Base-by-base conservation (phyloP, 35 echinoderm and acorn worm genomes). In the Amphiura filiformis region DNA sequence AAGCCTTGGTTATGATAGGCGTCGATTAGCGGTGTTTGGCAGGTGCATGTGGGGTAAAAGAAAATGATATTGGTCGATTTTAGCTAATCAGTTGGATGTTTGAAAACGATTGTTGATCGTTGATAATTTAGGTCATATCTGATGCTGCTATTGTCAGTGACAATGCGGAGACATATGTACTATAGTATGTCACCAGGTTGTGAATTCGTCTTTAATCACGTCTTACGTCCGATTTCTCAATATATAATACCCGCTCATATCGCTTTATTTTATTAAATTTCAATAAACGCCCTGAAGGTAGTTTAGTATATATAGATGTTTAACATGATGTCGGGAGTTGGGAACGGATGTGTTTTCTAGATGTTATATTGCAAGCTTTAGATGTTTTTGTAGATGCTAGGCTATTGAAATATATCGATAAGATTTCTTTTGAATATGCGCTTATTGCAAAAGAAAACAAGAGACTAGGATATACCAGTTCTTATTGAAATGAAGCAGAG, bases 1-100 rank as follows among this genome's bases (percentile, higher is more conserved):
- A 70, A 70, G 28, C 4, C 17, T 70, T 11, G 61, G 20, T 20
- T 3, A 70, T 70, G 61, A 70, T 70, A 70, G 15, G 17, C 61
- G 61, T 70, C 61, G 61, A 70, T 70, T 70, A 18, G 28, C 15
- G 61, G 61, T 18, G 26, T 70, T 70, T n/a, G 7, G 61, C 61
- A 70, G 61, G 61, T 70, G 61, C 61, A 70, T 15, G 26, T n/a
- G 28, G 28, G 1, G 1, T 15, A 70, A 70, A 70, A 70, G 61
- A 70, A 70, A 70, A 70, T 70, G 61, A 70, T 70, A 70, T 70
- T 70, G 61, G 61, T 70, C 61, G 61, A 70, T 70, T 70, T 70
- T 70, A 70, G 61, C 61, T 70, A 70, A 70, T 70, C 61, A 70
- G 61, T 70, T 70, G 61, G 11, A n/a, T 70, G 28, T 70, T 70